These are phyloP conservation scores for Drosophila dives DNA, from an alignment of 2,888 invertebrate genomes.

Conservation along the genomic window DNA sequence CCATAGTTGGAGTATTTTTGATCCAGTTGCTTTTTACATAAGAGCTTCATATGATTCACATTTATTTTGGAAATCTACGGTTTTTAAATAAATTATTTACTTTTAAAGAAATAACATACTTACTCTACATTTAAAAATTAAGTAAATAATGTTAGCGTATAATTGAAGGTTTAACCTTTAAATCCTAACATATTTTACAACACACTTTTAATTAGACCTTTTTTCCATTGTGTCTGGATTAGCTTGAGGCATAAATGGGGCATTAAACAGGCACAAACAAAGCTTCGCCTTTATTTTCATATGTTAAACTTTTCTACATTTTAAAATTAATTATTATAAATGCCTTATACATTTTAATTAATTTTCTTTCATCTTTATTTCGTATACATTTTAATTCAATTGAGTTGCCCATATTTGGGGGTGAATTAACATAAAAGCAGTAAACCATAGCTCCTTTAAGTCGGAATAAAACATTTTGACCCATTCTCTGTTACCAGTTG, in stretches of 20 bases:
- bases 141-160: not conserved
- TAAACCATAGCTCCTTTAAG: not conserved
- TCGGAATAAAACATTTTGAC: not conserved
- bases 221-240: not conserved
- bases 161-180: not conserved
- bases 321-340: not conserved
- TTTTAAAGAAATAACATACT: too few relatives aligned
- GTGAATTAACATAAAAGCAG: not conserved
- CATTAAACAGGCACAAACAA: not conserved
- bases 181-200: not conserved
- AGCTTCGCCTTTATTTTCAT: not conserved
- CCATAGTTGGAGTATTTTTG: conserved; percentile 17
- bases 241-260: not conserved
- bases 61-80: not conserved
- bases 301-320: not conserved
- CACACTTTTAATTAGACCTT: not conserved
- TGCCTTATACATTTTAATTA: conserved; percentile 2
- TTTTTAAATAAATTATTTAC: not conserved
- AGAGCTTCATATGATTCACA: conserved; percentile 2
- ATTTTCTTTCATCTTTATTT: not conserved
- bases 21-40: not conserved
- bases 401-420: not conserved
- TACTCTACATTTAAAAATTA: not conserved
- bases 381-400: not conserved
- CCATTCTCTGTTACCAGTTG: conserved; percentile 8